These are phyloP conservation scores for Eulemur coronatus DNA, from an alignment of 2,797 vertebrate species.

Conservation along the genomic window DNA sequence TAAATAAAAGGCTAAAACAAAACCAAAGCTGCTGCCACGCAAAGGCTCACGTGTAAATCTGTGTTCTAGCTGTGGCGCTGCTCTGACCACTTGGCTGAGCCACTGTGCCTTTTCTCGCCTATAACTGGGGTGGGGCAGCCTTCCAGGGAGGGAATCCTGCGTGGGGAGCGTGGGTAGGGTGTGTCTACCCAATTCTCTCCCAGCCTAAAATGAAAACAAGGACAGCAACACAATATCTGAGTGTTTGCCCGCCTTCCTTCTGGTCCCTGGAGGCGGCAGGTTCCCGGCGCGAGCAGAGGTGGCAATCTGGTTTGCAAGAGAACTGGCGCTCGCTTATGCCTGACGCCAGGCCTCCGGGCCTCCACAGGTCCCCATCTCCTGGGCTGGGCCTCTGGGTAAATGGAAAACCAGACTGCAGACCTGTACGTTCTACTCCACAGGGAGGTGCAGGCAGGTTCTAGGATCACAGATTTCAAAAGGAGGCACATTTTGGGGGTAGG, in stretches of 20 bases:
- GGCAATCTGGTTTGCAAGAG: background rate
- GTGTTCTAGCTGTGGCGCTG: background rate
- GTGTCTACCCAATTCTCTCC: background rate
- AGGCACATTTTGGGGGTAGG: background rate
- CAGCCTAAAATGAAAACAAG: background rate
- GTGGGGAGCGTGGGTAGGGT: background rate
- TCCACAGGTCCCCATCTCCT: background rate
- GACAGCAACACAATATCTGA: background rate
- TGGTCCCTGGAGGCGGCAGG: background rate
- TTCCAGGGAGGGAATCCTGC: background rate
- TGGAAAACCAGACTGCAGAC: accelerated
- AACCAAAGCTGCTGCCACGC: accelerated
- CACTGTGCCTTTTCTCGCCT: background rate
- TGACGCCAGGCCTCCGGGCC: no score
- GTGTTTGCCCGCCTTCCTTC: background rate
- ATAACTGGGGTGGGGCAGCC: no score
- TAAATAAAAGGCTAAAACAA: background rate
- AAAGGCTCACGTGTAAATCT: background rate
- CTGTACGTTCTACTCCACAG: background rate
- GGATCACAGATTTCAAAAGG: accelerated
- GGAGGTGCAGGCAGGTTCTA: no score
- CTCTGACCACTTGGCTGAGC: accelerated
- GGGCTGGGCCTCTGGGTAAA: background rate
- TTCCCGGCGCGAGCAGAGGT: background rate
- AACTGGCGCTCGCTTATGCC: accelerated